Percentiles rank a stretch among this genome's conserved stretches.
These are phyloP conservation scores for Lycaena phlaeas DNA, from an alignment of 2,888 invertebrate species.

Conservation along the genomic window DNA sequence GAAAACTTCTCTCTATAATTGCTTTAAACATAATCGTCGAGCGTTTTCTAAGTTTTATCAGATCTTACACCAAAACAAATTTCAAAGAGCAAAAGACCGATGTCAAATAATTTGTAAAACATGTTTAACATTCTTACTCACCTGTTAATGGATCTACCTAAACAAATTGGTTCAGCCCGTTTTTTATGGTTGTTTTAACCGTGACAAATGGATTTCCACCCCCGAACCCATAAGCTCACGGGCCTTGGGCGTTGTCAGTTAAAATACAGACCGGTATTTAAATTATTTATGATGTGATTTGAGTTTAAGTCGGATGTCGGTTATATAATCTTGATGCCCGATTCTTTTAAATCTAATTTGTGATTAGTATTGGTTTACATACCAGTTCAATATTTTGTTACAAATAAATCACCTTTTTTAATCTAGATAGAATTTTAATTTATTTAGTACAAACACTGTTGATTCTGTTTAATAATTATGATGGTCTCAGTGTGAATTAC, in stretches of 20 bases:
- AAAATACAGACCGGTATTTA: background rate
- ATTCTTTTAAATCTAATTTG: background rate
- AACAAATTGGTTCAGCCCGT: background rate
- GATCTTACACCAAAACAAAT: too few species aligned
- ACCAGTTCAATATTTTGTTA: background rate
- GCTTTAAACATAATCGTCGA: conserved; percentile 1
- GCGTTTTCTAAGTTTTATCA: too few species aligned
- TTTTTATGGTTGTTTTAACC: background rate
- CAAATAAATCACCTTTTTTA: too few species aligned
- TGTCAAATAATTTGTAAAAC: too few species aligned
- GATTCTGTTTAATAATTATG: too few species aligned
- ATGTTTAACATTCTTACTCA: too few species aligned
- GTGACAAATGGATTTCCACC: background rate
- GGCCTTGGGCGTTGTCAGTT: background rate
- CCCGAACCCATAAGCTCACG: background rate
- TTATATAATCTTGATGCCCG: background rate
- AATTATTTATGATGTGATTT: background rate
- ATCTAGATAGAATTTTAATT: too few species aligned
- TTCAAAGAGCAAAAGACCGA: too few species aligned
- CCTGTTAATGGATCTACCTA: background rate
- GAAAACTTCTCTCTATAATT: too few species aligned
- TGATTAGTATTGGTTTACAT: background rate
- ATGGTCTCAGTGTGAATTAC: too few species aligned
- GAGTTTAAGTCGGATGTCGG: background rate
- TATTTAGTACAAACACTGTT: too few species aligned